Conservation (phyloP, 1,140 invertebrate genomes). For the Pogonus chalceus region DNA sequence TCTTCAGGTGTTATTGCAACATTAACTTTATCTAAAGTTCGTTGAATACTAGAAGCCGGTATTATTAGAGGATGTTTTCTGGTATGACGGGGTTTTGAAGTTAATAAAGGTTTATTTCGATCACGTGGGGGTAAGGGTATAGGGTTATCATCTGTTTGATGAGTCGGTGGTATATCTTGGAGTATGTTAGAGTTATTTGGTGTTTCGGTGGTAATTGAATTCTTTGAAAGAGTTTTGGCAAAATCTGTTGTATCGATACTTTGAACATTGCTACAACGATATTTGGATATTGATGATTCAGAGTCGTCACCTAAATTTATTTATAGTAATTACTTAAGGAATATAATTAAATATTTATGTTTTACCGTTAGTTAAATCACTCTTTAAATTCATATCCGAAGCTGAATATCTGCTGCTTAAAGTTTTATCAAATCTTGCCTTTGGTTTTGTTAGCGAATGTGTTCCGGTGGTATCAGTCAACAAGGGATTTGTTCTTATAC, state of each 20-base stretch:
- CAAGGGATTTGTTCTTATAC: constrained; percentile 28
- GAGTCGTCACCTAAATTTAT: background rate
- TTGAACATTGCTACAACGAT: too few relatives aligned
- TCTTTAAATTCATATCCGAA: background rate
- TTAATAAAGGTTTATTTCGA: constrained; percentile 53
- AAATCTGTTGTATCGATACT: background rate
- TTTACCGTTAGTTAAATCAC: background rate
- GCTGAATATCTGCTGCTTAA: too few relatives aligned
- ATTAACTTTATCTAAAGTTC: constrained; percentile 50
- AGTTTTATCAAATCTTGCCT: too few relatives aligned
- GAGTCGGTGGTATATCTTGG: too few relatives aligned
- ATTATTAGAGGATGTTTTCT: constrained; percentile 82
- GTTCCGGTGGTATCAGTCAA: too few relatives aligned
- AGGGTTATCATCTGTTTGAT: constrained; percentile 52
- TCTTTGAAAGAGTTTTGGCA: background rate
- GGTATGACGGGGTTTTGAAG: constrained; percentile 63
- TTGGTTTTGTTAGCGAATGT: too few relatives aligned
- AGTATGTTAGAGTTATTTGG: too few relatives aligned
- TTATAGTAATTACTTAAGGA: background rate
- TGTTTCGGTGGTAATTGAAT: background rate
- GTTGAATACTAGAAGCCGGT: constrained; percentile 48
- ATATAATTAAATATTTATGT: too few relatives aligned
- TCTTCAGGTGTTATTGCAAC: constrained; percentile 28
- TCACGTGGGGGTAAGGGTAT: constrained; percentile 78
- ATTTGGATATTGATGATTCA: too few relatives aligned